phyloP scores from a whole-genome alignment of 2,113 vertebrate genomes.

The Oxyura jamaicensis region DNA sequence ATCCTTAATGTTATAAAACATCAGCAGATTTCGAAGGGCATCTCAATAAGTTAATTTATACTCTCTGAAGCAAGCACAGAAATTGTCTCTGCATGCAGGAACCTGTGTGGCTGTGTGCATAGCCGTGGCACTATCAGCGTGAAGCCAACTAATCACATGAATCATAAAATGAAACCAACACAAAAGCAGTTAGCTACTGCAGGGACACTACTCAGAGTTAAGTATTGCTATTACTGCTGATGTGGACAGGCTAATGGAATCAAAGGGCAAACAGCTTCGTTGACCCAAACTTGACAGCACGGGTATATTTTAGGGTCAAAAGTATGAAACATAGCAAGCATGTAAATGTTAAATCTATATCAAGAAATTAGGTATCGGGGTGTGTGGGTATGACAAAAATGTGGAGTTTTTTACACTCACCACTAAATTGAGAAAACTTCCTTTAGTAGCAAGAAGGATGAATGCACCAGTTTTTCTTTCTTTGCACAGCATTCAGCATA shows the following conservation, averaged over 20 bases:
- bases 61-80: background rate
- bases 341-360: background rate
- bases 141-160: background rate
- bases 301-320: background rate
- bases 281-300: background rate
- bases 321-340: background rate
- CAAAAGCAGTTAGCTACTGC: background rate
- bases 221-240: background rate
- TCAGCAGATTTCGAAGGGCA: background rate
- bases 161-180: background rate
- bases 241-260: background rate
- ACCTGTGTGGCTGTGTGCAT: rapidly evolving
- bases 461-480: background rate
- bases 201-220: background rate
- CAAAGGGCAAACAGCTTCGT: background rate
- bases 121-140: background rate
- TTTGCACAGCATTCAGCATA: background rate
- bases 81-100: background rate
- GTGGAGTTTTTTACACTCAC: background rate
- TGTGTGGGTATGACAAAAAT: background rate
- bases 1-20: background rate
- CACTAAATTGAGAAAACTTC: background rate
- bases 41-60: background rate
- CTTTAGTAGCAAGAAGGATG: background rate
- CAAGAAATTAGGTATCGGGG: background rate